These are phyloP conservation scores for Pardosa pseudoannulata DNA, from an alignment of 2,888 invertebrate species.

Conservation along the genomic window DNA sequence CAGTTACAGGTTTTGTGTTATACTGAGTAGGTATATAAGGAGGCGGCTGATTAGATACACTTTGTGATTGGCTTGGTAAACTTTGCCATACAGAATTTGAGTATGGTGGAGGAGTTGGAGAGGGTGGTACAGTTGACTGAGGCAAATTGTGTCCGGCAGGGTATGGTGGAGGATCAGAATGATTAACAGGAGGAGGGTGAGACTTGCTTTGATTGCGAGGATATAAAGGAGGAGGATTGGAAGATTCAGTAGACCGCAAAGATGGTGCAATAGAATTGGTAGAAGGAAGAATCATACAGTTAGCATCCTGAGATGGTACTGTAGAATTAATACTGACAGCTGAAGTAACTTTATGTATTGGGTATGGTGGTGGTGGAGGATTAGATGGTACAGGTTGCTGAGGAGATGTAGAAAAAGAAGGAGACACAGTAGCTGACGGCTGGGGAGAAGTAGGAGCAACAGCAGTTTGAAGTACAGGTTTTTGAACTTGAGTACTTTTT, in stretches of 20 bases:
- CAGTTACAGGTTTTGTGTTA: slow-evolving; percentile 38
- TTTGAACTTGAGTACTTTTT: slow-evolving; percentile 94
- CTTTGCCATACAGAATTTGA: slow-evolving; percentile 57
- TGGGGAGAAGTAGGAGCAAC: slow-evolving; percentile 91
- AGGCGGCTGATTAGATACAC: slow-evolving; percentile 83
- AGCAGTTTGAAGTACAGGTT: slow-evolving; percentile 95
- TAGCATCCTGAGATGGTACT: slow-evolving; percentile 33
- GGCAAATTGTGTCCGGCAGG: slow-evolving; percentile 36
- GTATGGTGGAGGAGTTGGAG: slow-evolving; percentile 74
- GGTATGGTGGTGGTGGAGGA: slow-evolving; percentile 69
- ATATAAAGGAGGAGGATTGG: slow-evolving; percentile 58
- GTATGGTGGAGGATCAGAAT: slow-evolving; percentile 57
- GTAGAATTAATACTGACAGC: slow-evolving; percentile 58
- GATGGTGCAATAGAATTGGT: slow-evolving; percentile 31
- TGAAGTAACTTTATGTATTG: slow-evolving; percentile 65
- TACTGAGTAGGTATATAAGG: slow-evolving; percentile 77
- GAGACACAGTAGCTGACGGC: slow-evolving; percentile 46
- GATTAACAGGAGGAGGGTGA: slow-evolving; percentile 31
- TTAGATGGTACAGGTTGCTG: slow-evolving; percentile 43
- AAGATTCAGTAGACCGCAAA: slow-evolving; percentile 39
- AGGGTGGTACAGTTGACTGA: slow-evolving; percentile 69
- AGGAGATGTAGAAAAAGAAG: slow-evolving; percentile 35
- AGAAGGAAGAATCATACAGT: slow-evolving; percentile 15
- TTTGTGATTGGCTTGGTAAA: slow-evolving; percentile 42
- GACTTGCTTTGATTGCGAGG: slow-evolving; percentile 67